phyloP scores from a whole-genome alignment of 2,797 vertebrate species.

The Rhynchonycteris naso region DNA sequence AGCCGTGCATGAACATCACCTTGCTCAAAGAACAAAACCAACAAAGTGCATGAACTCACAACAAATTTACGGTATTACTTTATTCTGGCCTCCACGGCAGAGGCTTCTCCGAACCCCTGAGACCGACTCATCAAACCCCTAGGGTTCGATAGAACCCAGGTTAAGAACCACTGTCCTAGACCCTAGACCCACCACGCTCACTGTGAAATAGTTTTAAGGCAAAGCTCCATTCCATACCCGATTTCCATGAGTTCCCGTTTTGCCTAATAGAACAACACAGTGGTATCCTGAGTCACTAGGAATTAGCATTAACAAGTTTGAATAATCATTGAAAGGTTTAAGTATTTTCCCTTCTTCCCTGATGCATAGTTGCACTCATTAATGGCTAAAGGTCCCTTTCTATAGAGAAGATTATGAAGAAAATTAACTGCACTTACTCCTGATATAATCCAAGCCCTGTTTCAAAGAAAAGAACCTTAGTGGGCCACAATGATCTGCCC shows the following conservation, averaged over 20 bases:
- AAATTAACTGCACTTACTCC: not conserved
- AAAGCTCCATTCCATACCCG: not conserved
- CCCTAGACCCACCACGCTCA: not conserved
- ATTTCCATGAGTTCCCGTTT: constrained; percentile 8
- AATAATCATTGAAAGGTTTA: constrained; percentile 6
- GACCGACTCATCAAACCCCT: too few species aligned
- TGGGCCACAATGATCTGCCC: not conserved
- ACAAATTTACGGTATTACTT: too few species aligned
- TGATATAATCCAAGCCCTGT: not conserved
- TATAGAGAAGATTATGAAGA: constrained; percentile 41
- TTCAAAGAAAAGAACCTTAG: not conserved
- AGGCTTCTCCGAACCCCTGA: too few species aligned
- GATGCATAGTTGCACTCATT: not conserved
- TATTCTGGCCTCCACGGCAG: too few species aligned
- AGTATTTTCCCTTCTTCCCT: constrained; percentile 29
- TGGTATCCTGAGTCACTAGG: not conserved
- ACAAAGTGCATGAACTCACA: too few species aligned
- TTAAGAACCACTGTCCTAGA: too few species aligned
- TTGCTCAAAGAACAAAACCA: too few species aligned
- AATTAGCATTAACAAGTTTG: constrained; percentile 25
- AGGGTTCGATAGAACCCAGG: too few species aligned
- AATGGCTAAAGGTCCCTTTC: not conserved
- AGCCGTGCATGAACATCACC: too few species aligned
- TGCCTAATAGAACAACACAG: not conserved
- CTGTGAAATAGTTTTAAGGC: not conserved